phyloP scores from a whole-genome alignment of 2,113 vertebrate genomes.

The Tragelaphus buxtoni region DNA sequence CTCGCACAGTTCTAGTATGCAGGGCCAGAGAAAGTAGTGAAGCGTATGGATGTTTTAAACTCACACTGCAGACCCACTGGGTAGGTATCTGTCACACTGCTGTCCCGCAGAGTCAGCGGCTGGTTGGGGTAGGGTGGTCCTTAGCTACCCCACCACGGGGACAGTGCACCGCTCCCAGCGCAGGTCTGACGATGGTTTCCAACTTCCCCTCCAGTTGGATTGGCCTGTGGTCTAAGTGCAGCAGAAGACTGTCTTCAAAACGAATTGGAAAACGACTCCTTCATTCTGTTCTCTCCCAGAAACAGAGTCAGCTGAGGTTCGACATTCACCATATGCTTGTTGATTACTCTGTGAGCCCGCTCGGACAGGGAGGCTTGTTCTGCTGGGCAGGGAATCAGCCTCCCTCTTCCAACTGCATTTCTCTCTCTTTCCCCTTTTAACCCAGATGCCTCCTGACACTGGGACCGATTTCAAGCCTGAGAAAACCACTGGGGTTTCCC shows the following conservation, averaged over 20 bases:
- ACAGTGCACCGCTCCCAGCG: rapidly evolving
- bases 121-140: background rate
- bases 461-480: background rate
- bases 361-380: background rate
- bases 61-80: background rate
- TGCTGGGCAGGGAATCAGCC: background rate
- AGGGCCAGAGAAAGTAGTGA: background rate
- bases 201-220: background rate
- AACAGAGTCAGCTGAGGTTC: background rate
- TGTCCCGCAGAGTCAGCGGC: background rate
- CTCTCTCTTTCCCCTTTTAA: background rate
- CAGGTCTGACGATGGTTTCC: rapidly evolving
- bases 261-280: background rate
- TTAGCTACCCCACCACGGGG: background rate
- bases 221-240: background rate
- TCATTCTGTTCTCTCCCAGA: background rate
- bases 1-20: background rate
- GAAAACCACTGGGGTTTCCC: background rate
- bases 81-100: background rate
- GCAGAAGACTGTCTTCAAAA: background rate
- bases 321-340: background rate
- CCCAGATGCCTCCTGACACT: background rate
- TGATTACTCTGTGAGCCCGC: background rate
- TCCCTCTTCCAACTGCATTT: background rate
- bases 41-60: background rate